phyloP scores from a whole-genome alignment of 2,113 vertebrate species.

The Lophura nycthemera region DNA sequence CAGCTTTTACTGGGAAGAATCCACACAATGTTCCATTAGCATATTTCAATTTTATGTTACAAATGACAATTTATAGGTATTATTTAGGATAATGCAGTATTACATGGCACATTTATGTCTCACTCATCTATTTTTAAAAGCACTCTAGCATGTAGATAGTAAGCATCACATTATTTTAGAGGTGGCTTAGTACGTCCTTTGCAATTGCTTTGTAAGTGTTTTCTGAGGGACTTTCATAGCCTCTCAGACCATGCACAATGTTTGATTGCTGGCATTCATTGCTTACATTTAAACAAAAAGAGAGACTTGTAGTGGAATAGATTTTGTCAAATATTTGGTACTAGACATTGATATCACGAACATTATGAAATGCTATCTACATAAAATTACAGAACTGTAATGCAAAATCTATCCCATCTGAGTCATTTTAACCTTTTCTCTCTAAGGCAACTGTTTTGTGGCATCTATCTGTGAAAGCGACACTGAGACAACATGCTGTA shows the following conservation, averaged over 20 bases:
- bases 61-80: slow-evolving; percentile 66
- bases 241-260: slow-evolving; percentile 11
- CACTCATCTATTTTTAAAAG: slow-evolving; percentile 78
- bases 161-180: slow-evolving; percentile 62
- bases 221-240: slow-evolving; percentile 55
- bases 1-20: slow-evolving; percentile 51
- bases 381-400: neutral
- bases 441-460: neutral
- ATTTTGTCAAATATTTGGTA: slow-evolving; percentile 7
- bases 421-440: neutral
- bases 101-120: slow-evolving; percentile 65
- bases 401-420: neutral
- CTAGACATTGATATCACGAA: neutral
- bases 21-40: slow-evolving; percentile 74
- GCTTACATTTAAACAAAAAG: neutral
- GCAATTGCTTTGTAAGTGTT: slow-evolving; percentile 55
- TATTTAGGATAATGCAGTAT: slow-evolving; percentile 74
- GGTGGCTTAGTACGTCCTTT: slow-evolving; percentile 36
- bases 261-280: neutral
- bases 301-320: neutral
- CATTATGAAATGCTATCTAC: neutral
- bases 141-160: slow-evolving; percentile 57
- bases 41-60: slow-evolving; percentile 78
- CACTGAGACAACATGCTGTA: neutral
- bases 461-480: neutral